Evolutionary conservation across 2,113 vertebrate genomes (phyloP).

Genomic region (Pipra filicauda): DNA sequence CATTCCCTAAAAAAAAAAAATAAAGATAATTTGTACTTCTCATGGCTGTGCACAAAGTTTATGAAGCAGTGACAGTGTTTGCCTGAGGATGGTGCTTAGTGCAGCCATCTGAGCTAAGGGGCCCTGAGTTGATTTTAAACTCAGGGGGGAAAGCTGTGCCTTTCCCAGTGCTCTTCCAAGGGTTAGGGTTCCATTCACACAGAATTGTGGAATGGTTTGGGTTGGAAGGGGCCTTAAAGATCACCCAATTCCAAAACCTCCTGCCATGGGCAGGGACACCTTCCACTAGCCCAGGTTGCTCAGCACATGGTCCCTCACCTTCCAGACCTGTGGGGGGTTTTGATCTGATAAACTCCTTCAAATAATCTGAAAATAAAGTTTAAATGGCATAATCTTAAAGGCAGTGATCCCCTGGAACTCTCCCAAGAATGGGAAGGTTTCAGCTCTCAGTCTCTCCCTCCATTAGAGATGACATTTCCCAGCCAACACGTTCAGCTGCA

Average conservation of each 20-base stretch:
- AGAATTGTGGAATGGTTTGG: neutral
- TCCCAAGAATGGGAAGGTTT: neutral
- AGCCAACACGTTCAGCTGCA: neutral
- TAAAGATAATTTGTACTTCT: neutral
- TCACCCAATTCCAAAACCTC: neutral
- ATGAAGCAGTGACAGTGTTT: neutral
- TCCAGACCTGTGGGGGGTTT: neutral
- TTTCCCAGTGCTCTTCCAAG: neutral
- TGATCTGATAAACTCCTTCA: neutral
- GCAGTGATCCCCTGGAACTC: neutral
- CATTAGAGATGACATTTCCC: neutral
- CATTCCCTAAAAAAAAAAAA: neutral
- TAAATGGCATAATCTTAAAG: neutral
- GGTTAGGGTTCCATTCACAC: neutral
- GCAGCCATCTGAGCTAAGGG: neutral
- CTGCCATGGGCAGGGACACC: neutral
- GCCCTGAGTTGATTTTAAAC: neutral
- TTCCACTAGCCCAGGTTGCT: neutral
- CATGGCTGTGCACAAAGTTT: neutral
- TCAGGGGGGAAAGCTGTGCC: neutral
- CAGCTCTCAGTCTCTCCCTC: neutral
- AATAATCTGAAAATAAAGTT: neutral
- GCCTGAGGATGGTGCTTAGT: neutral
- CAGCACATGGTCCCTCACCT: neutral
- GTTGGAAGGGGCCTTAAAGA: neutral